Percentiles rank a stretch among this genome's conserved stretches.
Evolutionary conservation across 2,113 vertebrate species (phyloP).

Genomic region (Chionodraco myersi): DNA sequence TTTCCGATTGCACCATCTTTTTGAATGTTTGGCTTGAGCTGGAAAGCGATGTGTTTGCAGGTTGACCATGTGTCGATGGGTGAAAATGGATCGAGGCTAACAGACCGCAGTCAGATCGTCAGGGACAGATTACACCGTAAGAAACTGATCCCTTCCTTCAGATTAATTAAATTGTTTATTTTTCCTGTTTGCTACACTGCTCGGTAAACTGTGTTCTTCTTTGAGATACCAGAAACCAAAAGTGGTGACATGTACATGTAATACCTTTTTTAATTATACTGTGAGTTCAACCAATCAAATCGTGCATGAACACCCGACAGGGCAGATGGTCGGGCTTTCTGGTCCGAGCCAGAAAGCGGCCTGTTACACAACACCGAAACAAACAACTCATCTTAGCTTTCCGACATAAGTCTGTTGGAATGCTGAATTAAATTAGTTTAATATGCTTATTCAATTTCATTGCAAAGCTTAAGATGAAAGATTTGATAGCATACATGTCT

Average conservation of each 20-base stretch:
- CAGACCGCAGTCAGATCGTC: constrained; percentile 85
- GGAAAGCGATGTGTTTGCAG: constrained; percentile 68
- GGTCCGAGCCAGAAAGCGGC: no score
- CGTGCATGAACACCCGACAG: no score
- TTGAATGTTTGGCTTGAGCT: constrained; percentile 18
- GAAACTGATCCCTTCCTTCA: constrained; percentile 7
- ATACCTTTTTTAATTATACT: no score
- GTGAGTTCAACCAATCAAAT: no score
- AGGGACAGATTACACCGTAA: constrained; percentile 86
- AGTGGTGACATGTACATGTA: no score
- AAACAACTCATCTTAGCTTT: no score
- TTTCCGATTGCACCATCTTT: not conserved
- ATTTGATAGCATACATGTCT: not conserved
- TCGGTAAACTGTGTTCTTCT: not conserved
- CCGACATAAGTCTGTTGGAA: not conserved
- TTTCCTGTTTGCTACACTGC: not conserved
- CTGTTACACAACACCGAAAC: no score
- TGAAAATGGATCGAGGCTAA: constrained; percentile 77
- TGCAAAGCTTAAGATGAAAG: not conserved
- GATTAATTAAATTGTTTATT: not conserved
- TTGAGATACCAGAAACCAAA: not conserved
- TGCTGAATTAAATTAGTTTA: not conserved
- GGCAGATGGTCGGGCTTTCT: no score
- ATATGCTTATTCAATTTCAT: not conserved
- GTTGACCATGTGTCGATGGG: constrained; percentile 75